Base-by-base conservation (phyloP, 2,797 vertebrate species). In the Caiman crocodilus region DNA sequence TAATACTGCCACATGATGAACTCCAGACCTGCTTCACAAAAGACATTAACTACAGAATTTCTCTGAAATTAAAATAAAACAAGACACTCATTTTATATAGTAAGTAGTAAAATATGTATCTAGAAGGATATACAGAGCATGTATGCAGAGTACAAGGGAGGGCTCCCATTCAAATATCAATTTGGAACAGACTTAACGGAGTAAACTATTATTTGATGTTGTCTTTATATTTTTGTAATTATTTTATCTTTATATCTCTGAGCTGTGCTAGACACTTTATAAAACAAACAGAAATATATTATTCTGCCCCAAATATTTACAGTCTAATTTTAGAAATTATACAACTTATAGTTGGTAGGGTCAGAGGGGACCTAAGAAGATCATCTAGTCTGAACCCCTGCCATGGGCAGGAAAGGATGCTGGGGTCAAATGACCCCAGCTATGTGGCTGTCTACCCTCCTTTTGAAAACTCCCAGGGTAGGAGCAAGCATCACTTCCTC, bases 281-380 rank as follows among this genome's bases (percentile, higher is more conserved):
- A 32, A 28, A 92, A 76, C 15, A 80, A 20, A 7, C 5, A 20
- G 14, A 84, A 64, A 87, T 25, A 7, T 57, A 30, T 79, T 76
- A 64, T 15, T 23, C 14, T 87, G 21, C 15, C 26, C 58, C 26
- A 88, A 73, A 80, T 20, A 91, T 5, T 94, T 91, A n/a, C 20
- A 20, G 87, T 91, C 73, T 87, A 84, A 89, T 90, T 95, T 93
- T 89, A 84, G 35, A 4, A 56, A 59, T 71, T 59, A 65, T 50
- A 82, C 1, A 35, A 35, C 35, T 35, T 35, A 35, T 35, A 35
- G 35, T 35, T 35, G 35, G 35, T 35, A 35, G 35, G 35, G 35
- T 35, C 35, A 35, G 35, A 35, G 6, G 35, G 35, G 35, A 35
- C 35, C 35, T 35, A 35, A 35, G 35, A 35, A 35, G 35, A 35